Evolutionary conservation across 1,140 invertebrate species (phyloP).

Genomic region (Triops cancriformis): DNA sequence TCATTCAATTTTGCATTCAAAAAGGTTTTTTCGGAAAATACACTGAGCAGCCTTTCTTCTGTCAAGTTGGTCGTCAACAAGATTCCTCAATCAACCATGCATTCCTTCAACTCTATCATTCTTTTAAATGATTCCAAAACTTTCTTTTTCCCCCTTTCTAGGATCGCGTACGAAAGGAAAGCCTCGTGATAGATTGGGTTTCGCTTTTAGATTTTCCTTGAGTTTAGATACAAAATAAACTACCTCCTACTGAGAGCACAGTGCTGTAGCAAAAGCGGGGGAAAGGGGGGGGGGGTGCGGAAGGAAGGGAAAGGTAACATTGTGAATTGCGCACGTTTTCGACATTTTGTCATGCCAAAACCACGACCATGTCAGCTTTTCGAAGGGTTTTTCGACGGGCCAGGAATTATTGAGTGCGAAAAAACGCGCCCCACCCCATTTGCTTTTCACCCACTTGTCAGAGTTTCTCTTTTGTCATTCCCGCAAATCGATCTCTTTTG

Average conservation of each 20-base stretch:
- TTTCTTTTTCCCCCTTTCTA: neutral
- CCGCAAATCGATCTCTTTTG: neutral
- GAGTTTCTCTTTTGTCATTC: slow-evolving; percentile 1
- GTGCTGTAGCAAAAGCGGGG: neutral
- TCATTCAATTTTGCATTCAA: neutral
- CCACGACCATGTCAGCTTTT: neutral
- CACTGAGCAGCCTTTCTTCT: neutral
- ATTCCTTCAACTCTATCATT: too few species aligned
- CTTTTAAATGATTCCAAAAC: neutral
- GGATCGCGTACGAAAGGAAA: neutral
- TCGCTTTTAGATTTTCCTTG: neutral
- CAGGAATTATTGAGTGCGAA: slow-evolving; percentile 13
- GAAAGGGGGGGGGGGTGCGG: too few species aligned
- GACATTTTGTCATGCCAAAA: neutral
- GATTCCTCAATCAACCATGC: too few species aligned
- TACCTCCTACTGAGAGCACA: neutral
- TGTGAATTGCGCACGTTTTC: neutral
- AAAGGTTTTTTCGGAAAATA: neutral
- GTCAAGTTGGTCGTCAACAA: neutral
- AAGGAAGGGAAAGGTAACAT: neutral
- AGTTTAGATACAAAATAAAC: neutral
- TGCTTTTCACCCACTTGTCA: neutral
- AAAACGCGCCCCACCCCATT: neutral
- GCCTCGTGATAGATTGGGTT: neutral
- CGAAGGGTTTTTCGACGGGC: neutral